Percentiles rank a stretch among this genome's conserved stretches.
Conservation (phyloP, 2,113 vertebrate species). For the Odobenus rosmarus region DNA sequence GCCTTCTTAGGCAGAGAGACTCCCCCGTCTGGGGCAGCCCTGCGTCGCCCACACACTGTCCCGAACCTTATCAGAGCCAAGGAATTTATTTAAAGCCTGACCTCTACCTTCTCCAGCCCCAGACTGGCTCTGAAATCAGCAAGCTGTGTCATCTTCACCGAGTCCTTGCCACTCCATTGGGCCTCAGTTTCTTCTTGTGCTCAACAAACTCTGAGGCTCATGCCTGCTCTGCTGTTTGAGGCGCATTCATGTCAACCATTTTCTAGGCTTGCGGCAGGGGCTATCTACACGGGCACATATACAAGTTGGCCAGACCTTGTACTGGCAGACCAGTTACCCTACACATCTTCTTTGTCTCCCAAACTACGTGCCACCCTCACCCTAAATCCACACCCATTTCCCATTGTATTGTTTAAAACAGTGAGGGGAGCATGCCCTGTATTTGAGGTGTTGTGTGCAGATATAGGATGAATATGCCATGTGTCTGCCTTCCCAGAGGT, state of each 20-base stretch:
- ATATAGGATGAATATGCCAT: too few relatives aligned
- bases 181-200: not conserved
- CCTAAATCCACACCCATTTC: not conserved
- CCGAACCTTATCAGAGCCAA: not conserved
- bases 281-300: fast-evolving
- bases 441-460: not conserved
- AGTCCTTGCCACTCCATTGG: fast-evolving
- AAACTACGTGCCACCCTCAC: not conserved
- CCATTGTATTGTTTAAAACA: not conserved
- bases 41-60: fast-evolving
- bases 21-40: not conserved
- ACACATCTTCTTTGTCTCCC: too few relatives aligned
- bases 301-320: not conserved
- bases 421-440: too few relatives aligned
- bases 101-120: fast-evolving
- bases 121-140: not conserved
- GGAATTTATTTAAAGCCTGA: fast-evolving
- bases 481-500: not conserved
- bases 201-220: not conserved
- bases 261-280: not conserved
- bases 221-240: not conserved
- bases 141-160: not conserved
- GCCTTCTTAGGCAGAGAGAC: not conserved
- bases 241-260: not conserved
- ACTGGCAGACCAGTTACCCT: not conserved